A percentile compares a stretch with the other conserved stretches of the same genome.
phyloP scores from a whole-genome alignment of 2,888 invertebrate genomes.

The Temnothorax unifasciatus region DNA sequence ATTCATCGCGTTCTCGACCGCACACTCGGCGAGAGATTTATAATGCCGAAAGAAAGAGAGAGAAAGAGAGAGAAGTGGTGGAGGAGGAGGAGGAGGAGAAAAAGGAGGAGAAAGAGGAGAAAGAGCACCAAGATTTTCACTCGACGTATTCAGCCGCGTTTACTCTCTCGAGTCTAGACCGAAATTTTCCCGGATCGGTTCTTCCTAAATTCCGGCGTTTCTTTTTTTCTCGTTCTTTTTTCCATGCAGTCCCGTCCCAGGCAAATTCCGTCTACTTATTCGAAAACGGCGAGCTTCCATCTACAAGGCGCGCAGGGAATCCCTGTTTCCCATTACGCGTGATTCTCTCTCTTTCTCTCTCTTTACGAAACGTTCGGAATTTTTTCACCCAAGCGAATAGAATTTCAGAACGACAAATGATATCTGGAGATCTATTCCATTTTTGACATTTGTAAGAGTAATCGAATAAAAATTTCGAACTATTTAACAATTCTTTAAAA shows the following conservation, averaged over 20 bases:
- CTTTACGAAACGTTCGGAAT: constrained; percentile 29
- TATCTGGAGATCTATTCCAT: background rate
- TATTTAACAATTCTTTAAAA: background rate
- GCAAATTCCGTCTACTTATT: constrained; percentile 52
- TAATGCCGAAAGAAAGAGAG: constrained; percentile 17
- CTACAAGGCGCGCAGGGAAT: constrained; percentile 42
- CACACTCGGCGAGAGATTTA: constrained; percentile 53
- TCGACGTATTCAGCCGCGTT: constrained; percentile 38
- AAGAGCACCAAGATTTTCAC: constrained; percentile 41
- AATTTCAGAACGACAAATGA: constrained; percentile 35
- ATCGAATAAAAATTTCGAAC: background rate
- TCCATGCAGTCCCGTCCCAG: constrained; percentile 8
- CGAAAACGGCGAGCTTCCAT: constrained; percentile 46
- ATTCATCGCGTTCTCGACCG: constrained; percentile 53
- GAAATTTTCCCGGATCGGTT: constrained; percentile 46
- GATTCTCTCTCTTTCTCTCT: constrained; percentile 38
- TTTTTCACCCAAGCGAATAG: constrained; percentile 34
- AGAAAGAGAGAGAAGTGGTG: too few species aligned
- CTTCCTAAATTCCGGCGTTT: constrained; percentile 48
- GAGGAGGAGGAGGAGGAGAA: background rate
- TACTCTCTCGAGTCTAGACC: constrained; percentile 34
- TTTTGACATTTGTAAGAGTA: constrained; percentile 31
- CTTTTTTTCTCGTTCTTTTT: constrained; percentile 1
- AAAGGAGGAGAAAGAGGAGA: background rate
- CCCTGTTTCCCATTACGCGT: constrained; percentile 38